A percentile compares a stretch with the other conserved stretches of the same genome.
Evolutionary conservation across 1,140 invertebrate species (phyloP).

Genomic region (Magallana angulata): DNA sequence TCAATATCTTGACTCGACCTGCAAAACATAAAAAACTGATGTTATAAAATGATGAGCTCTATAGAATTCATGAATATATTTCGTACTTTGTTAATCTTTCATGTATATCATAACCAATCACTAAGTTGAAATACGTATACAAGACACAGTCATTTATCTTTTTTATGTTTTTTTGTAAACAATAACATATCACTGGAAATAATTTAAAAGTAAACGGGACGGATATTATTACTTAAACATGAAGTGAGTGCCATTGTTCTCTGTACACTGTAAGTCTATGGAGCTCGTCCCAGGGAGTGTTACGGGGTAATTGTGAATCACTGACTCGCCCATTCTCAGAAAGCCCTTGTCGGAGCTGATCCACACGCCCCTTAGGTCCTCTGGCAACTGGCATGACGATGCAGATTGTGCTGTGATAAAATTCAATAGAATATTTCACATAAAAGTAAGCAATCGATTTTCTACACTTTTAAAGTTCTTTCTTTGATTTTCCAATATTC

Average conservation of each 20-base stretch:
- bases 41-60: neutral
- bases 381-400: slow-evolving; percentile 10
- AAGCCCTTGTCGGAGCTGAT: slow-evolving; percentile 30
- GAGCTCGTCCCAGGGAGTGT: neutral
- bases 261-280: neutral
- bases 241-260: neutral
- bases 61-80: too few relatives aligned
- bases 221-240: neutral
- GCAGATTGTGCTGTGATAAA: neutral
- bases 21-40: neutral
- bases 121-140: too few relatives aligned
- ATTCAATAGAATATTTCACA: neutral
- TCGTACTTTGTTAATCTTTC: too few relatives aligned
- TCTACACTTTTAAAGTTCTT: neutral
- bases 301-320: slow-evolving; percentile 20
- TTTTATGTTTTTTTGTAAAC: too few relatives aligned
- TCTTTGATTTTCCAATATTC: neutral
- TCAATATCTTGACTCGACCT: neutral
- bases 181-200: neutral
- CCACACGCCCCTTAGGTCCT: slow-evolving; percentile 37
- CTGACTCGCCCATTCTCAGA: neutral
- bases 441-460: neutral
- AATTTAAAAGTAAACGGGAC: neutral
- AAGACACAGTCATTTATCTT: too few relatives aligned
- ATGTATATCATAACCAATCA: too few relatives aligned